Base-by-base conservation (phyloP, 2,113 vertebrate genomes). In the Ciconia boyciana region DNA sequence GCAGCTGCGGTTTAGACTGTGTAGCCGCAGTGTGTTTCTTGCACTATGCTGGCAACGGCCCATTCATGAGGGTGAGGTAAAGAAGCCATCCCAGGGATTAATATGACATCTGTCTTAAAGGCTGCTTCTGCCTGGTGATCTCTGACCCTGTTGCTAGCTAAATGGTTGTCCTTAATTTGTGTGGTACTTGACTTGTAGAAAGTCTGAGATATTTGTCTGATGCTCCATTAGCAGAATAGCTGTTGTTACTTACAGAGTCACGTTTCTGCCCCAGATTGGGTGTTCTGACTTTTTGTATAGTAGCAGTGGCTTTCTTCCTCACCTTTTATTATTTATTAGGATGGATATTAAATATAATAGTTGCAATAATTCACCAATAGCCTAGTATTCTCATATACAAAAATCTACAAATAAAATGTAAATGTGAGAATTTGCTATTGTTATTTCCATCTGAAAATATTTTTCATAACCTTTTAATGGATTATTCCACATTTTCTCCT, bases 211-310 rank as follows among this genome's bases (percentile, higher is more conserved):
- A 14, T 5, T 20, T 25, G 25, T 7, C 39, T 28, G 17, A 3
- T 0, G 1, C 39, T 24, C 6, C 18, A 1, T 18, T 15, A 54
- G 46, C 58, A 72, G 39, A 49, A 34, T 1, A 60, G 52, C 32
- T 62, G 60, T 16, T 7, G 0, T 7, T 13, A 21, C 25, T 8
- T 25, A 13, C 54, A 46, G 25, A 34, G 31, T 7, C 29, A 8
- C 1, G 8, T 22, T 43, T 31, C 7, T 11, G 29, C 29, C 54
- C 52, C 9, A 1, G 8, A 10, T 1, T 4, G 39, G 3, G 31
- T 25, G 13, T 39, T 75, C 55, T 43, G 20, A 21, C 32, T 19
- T 34, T 16, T 12, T 49, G 10, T 28, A 11, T 3, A 34, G 57
- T 5, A 65, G 19, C 58, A 70, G 36, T 14, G n/a, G 7, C 32